These are phyloP conservation scores for Bungarus multicinctus DNA, from an alignment of 2,113 vertebrate species.

Conservation along the genomic window DNA sequence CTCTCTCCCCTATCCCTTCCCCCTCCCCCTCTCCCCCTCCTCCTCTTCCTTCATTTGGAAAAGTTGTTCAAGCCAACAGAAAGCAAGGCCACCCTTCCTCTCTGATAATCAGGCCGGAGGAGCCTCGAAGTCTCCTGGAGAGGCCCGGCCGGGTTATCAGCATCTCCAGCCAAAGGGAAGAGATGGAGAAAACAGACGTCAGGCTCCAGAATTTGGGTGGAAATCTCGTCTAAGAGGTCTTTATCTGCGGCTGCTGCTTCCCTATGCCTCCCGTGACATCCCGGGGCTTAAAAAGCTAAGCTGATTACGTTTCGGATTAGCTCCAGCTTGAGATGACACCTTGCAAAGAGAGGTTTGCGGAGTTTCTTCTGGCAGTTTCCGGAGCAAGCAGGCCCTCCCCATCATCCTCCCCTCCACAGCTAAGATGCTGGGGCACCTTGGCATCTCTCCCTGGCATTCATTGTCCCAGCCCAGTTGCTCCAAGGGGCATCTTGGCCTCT, in stretches of 20 bases:
- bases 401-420: background rate
- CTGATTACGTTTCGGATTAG: background rate
- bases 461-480: background rate
- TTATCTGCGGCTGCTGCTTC: background rate
- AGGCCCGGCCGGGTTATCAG: background rate
- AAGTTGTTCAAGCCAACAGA: background rate
- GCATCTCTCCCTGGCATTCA: background rate
- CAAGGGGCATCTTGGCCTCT: background rate
- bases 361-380: background rate
- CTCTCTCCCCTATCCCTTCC: background rate
- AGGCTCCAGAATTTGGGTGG: background rate
- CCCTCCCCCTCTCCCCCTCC: background rate
- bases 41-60: background rate
- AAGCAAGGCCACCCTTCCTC: background rate
- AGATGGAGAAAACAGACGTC: too few relatives aligned
- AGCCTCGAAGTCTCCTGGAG: background rate
- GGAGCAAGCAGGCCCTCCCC: background rate
- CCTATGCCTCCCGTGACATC: background rate
- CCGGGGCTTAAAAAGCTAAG: background rate
- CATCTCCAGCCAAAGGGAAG: background rate
- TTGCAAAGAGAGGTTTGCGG: background rate
- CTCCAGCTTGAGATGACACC: background rate
- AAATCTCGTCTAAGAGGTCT: background rate
- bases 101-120: background rate
- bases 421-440: background rate